Evolutionary conservation across 30 jellyfish, hydroid and myxozoan species (phyloP), one percentile per base, ranked within the genome.

Genomic region (Aurelia aurita complex sp. Pacific): DNA sequence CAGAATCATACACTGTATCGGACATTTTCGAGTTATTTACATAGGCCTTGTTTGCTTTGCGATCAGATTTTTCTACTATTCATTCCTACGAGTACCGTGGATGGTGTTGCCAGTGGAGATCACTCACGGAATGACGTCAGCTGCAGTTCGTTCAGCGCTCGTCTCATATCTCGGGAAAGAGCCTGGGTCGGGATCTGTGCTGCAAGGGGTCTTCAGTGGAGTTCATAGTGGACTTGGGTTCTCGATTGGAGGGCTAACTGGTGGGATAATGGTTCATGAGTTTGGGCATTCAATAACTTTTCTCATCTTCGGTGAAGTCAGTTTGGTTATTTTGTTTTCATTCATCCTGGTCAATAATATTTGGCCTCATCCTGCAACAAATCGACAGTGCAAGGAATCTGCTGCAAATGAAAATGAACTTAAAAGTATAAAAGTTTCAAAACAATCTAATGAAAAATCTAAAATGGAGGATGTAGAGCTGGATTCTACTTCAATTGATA

Each of bases 221-320:
- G 91, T 92, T n/a, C 98, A 92, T 53, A 85, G 93, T 70, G 98
- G 98, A n/a, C 96, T 92, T 15, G 98, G 98, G 10, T 92, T 92
- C 74, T 92, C 98, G 5, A 75, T 92, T 13, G 98, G 98, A 46
- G 98, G 98, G 18, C 86, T 92, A 36, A 78, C 92, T 13, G 98
- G 98, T n/a, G 98, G 98, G 5, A 80, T 92, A 13, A 92, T 92
- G 98, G 98, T 92, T 0, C 98, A 92, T 52, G 92, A 92, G 40
- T 92, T 87, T 79, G 98, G 98, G 4, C 98, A 92, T 64, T 75
- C 97, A 38, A 77, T 83, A 64, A 92, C 98, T 35, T 92, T 92
- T 67, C 89, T 92, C 12, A 88, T 92, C 42, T 92, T 92, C 62
- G 98, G 98, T 19, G 98, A 92, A 78, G 88, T 92, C 32, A 92